These are phyloP conservation scores for Harpalus rubripes DNA, from an alignment of 2,888 invertebrate species.

Conservation along the genomic window DNA sequence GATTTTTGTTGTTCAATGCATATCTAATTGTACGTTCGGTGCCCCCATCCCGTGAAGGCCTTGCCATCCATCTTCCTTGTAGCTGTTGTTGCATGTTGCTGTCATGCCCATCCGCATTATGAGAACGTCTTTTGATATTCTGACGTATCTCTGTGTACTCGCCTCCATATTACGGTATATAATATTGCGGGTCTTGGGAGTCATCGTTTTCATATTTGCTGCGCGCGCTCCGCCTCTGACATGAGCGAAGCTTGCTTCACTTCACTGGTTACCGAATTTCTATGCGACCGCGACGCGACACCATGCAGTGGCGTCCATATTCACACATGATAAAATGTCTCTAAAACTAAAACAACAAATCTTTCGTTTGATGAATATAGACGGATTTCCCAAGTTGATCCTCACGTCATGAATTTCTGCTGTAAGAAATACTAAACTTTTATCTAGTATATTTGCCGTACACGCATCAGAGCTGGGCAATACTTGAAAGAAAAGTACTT, in stretches of 20 bases:
- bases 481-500: no score
- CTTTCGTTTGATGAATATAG: no score
- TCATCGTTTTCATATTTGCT: slow-evolving; percentile 56
- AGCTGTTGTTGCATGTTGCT: slow-evolving; percentile 42
- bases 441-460: no score
- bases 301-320: no score
- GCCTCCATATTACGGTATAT: slow-evolving; percentile 51
- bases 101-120: slow-evolving; percentile 50
- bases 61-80: slow-evolving; percentile 30
- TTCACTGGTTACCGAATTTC: slow-evolving; percentile 35
- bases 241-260: slow-evolving; percentile 3
- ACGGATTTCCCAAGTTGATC: no score
- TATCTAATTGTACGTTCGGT: slow-evolving; percentile 19
- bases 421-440: no score
- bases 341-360: no score
- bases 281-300: not conserved
- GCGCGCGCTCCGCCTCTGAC: not conserved
- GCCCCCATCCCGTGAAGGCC: not conserved
- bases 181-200: slow-evolving; percentile 55
- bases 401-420: no score
- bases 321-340: no score
- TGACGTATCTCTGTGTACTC: slow-evolving; percentile 56
- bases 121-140: slow-evolving; percentile 60
- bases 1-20: slow-evolving; percentile 14
- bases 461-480: no score